Base-by-base conservation (phyloP, 2,797 vertebrate genomes). In the Brachymystax lenok region DNA sequence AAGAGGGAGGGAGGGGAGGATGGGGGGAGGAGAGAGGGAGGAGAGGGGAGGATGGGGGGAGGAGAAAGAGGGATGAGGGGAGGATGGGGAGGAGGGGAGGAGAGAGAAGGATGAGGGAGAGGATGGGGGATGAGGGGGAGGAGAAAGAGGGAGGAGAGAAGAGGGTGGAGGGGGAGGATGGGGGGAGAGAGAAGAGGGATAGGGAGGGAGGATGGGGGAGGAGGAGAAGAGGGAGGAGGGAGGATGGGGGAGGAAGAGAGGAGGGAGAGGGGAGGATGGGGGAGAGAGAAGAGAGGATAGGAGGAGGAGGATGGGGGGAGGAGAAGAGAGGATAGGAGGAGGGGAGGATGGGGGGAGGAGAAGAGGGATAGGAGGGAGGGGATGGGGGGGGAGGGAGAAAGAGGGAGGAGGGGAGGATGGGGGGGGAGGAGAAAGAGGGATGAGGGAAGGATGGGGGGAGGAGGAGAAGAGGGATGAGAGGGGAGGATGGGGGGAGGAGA, bases 81-180 rank as follows among this genome's bases (percentile, higher is more conserved):
- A 74, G 63, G 83, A 90, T 50, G 91, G 88, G 91, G 24, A n/a
- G n/a, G n/a, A n/a, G n/a, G n/a, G n/a, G 28, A 80, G 74, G 76
- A 28, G 0, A 83, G n/a, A 56, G 0, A 69, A 51, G 3, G 72
- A 27, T 80, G 80, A 82, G 81, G 82, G 73, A n/a, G 35, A 74
- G 63, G 83, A 91, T 50, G 91, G 89, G 6, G 35, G 35, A 35
- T n/a, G n/a, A n/a, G n/a, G 33, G 33, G 80, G 74, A 75, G 67
- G 54, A 24, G 3, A 74, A 24, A 24, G 81, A 79, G 33, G 35
- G 35, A 35, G 33, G 33, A 80, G 74, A 24, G 0, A 83, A 56
- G 0, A 69, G 54, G 3, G 73, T 24, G 21, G 81, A 79, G 81
- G 81, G 82, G 73, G 33, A 74, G 63, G 83, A 90, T 50, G 91